Evolutionary conservation across 1,140 invertebrate species (phyloP).

Genomic region (Thalassaphorura encarpata): DNA sequence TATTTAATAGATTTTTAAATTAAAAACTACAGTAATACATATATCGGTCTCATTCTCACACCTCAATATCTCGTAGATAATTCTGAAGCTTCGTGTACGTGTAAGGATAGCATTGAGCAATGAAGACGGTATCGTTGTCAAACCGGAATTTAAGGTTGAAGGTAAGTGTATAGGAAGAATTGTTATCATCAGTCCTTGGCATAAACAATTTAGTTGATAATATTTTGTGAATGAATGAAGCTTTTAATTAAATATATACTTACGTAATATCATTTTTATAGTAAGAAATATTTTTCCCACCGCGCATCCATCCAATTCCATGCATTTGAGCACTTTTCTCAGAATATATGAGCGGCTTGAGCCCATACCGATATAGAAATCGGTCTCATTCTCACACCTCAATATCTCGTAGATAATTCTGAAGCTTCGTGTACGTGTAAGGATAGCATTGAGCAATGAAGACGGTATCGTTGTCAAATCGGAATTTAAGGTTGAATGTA

Average conservation of each 20-base stretch:
- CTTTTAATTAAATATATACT: conserved; percentile 36
- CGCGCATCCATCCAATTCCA: conserved; percentile 74
- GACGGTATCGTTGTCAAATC: conserved; percentile 77
- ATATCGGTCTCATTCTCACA: conserved; percentile 18
- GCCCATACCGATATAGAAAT: conserved; percentile 70
- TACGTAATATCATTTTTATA: conserved; percentile 76
- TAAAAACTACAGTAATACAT: not conserved
- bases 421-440: conserved; percentile 82
- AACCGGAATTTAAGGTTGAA: conserved; percentile 89
- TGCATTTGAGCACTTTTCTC: conserved; percentile 66
- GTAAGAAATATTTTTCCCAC: conserved; percentile 79
- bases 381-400: too few relatives aligned
- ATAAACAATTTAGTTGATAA: not conserved
- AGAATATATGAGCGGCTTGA: conserved; percentile 74
- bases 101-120: conserved; percentile 95
- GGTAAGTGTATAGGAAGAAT: conserved; percentile 68
- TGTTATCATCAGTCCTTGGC: conserved; percentile 42
- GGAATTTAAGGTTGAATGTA: conserved; percentile 86
- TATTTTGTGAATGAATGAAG: too few relatives aligned
- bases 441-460: conserved; percentile 96
- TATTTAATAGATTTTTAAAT: conserved; percentile 4
- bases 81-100: conserved; percentile 76
- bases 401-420: conserved; percentile 44
- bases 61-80: conserved; percentile 41
- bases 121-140: conserved; percentile 78